These are phyloP conservation scores for Phenganax subtilis DNA, from an alignment of 92 coral and sea anemone genomes.

Conservation along the genomic window DNA sequence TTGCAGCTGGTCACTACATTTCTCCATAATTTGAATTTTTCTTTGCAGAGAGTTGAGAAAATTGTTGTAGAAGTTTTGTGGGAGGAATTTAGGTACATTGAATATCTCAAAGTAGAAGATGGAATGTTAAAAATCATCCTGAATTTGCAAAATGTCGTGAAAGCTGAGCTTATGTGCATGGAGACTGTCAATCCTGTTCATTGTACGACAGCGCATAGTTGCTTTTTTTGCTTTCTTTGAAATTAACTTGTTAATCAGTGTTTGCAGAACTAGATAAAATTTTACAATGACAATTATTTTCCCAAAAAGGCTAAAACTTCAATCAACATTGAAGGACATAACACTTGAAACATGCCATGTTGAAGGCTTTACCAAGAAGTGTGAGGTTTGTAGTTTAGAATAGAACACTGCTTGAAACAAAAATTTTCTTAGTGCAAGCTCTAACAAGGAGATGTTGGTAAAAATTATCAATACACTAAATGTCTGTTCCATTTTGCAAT, in stretches of 20 bases:
- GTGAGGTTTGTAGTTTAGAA: background rate
- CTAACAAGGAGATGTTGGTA: too few species aligned
- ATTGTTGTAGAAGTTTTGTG: slow-evolving; percentile 18
- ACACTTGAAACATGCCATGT: slow-evolving; percentile 5
- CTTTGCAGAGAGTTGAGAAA: slow-evolving; percentile 4
- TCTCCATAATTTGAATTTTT: background rate
- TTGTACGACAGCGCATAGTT: background rate
- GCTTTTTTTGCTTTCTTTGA: background rate
- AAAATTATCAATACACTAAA: too few species aligned
- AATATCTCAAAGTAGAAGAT: background rate
- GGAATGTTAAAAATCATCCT: background rate
- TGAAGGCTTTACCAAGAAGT: background rate
- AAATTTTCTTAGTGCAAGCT: too few species aligned
- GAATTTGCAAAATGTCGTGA: background rate
- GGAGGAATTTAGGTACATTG: slow-evolving; percentile 26
- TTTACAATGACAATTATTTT: background rate
- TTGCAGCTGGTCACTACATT: background rate
- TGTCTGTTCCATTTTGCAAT: too few species aligned
- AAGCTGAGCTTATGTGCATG: too few species aligned
- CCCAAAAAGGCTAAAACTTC: slow-evolving; percentile 10
- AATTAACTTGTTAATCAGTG: too few species aligned
- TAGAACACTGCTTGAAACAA: background rate
- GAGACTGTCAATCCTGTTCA: too few species aligned
- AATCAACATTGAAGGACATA: slow-evolving; percentile 26
- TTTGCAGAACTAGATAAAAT: too few species aligned